These are phyloP conservation scores for Agapornis roseicollis DNA, from an alignment of 2,113 vertebrate species.

Conservation along the genomic window DNA sequence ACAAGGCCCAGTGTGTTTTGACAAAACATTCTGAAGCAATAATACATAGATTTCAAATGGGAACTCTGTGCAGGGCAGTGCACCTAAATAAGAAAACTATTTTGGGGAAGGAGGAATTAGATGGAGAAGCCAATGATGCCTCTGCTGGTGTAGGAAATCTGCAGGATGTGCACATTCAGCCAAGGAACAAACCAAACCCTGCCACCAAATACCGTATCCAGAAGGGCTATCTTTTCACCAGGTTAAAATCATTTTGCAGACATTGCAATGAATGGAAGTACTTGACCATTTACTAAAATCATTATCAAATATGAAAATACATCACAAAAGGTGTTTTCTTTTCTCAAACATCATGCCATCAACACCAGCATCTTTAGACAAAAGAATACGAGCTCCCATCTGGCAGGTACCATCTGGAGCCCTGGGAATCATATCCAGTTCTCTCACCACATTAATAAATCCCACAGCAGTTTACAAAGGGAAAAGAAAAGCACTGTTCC, in stretches of 20 bases:
- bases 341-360: not conserved
- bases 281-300: not conserved
- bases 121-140: not conserved
- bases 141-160: not conserved
- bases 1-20: not conserved
- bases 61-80: not conserved
- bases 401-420: constrained; percentile 20
- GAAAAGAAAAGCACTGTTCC: not conserved
- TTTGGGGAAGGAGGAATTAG: not conserved
- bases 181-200: not conserved
- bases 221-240: not conserved
- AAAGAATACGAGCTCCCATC: not conserved
- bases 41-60: not conserved
- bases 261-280: not conserved
- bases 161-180: not conserved
- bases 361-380: not conserved
- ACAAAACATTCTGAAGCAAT: not conserved
- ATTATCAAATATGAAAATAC: not conserved
- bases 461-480: not conserved
- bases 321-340: not conserved
- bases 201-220: not conserved
- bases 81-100: not conserved
- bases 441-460: not conserved
- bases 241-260: not conserved
- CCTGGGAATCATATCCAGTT: not conserved